Evolutionary conservation across 1,140 invertebrate species (phyloP), one percentile per base, ranked within the genome.

Genomic region (Glomeris maerens): DNA sequence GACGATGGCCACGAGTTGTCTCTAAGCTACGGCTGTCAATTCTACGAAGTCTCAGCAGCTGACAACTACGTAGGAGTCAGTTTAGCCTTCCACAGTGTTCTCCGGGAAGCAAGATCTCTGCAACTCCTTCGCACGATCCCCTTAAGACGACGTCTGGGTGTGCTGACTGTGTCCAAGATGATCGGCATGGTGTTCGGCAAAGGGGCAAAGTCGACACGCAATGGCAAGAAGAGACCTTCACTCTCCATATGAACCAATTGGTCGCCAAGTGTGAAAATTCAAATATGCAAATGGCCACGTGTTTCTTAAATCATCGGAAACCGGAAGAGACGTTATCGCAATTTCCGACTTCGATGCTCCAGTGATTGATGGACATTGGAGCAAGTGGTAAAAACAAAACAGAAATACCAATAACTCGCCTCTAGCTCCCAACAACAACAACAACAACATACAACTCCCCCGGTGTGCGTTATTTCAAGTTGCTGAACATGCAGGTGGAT

Each of bases 11-110:
- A 85, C 59, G 81, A 84, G 62, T 57, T 84, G 29, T 84, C 83
- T 0, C 63, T 84, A 45, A 74, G 79, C 44, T 82, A 79, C 60
- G 78, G 82, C 14, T 87, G 83, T 62, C 83, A 84, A 61, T 87
- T 86, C 65, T 86, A 83, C 64, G 84, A 87, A 66, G 83, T 89
- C 49, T 84, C 83, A 45, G 83, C 83, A 13, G 84, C 84, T 14
- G 84, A 87, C 61, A 82, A 79, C 62, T 78, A 75, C 49, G 77
- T 81, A 1, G 82, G 82, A 22, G 81, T 85, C 0, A 80, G 78
- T 29, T 67, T 84, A 41, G 82, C 82, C 1, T 89, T 87, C 66
- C 83, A 86, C 58, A 80, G 79, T 5, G 67, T 87, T 7, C 54
- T 71, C 21, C 44, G 62, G 29, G 82, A 86, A 62, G 80, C 81